phyloP scores from a whole-genome alignment of 2,797 vertebrate species.

The Myoxocephalus aenaeus region DNA sequence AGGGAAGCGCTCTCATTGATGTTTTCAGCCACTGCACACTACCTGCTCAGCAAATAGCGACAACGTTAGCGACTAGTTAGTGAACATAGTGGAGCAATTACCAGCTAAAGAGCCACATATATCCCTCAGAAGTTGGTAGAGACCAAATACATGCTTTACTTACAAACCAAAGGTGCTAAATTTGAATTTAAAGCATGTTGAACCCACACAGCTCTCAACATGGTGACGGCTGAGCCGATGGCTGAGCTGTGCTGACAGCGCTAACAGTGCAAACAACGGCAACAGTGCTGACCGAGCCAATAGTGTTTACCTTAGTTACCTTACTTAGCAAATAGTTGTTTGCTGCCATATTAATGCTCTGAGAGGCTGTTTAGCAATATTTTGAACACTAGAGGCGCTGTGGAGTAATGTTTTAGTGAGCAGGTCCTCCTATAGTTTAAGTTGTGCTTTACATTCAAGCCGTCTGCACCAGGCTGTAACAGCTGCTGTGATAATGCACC shows the following conservation, averaged over 20 bases:
- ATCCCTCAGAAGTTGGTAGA: not conserved
- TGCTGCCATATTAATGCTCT: not conserved
- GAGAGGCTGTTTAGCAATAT: not conserved
- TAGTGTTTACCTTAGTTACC: too few species aligned
- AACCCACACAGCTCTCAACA: not conserved
- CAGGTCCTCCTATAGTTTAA: not conserved
- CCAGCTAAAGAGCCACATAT: not conserved
- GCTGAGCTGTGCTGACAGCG: too few species aligned
- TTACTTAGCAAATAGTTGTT: not conserved
- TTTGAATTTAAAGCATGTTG: not conserved
- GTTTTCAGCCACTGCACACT: too few species aligned
- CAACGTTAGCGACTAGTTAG: too few species aligned
- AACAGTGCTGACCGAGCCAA: not conserved
- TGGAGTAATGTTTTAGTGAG: conserved; percentile 1
- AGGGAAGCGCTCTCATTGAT: too few species aligned
- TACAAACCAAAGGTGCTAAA: not conserved
- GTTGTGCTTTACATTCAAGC: not conserved
- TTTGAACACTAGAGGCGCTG: not conserved
- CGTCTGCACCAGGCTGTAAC: not conserved
- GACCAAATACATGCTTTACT: not conserved
- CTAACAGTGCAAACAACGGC: not conserved
- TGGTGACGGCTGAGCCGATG: not conserved
- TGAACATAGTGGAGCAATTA: not conserved
- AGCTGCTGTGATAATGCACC: not conserved
- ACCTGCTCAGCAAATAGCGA: too few species aligned